Evolutionary conservation across 2,888 invertebrate species (phyloP).

Genomic region (Volucella inanis): DNA sequence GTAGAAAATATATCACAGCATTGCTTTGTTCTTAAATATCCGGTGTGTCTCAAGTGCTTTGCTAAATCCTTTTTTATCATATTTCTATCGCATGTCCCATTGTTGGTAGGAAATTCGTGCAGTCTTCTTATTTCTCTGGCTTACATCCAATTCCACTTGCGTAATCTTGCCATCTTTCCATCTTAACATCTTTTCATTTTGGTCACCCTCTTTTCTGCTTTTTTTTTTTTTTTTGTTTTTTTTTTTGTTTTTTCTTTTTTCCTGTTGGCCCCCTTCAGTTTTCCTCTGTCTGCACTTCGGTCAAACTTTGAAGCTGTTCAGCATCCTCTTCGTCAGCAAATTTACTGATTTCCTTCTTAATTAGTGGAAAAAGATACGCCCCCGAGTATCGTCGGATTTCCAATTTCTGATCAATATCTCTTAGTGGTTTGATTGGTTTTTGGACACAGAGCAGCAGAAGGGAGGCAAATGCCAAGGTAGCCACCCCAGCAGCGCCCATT

Average conservation of each 20-base stretch:
- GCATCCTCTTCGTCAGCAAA: slow-evolving; percentile 71
- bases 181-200: neutral
- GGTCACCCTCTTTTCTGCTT: no score
- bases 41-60: slow-evolving; percentile 31
- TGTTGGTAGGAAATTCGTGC: slow-evolving; percentile 65
- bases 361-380: slow-evolving; percentile 76
- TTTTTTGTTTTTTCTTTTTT: neutral
- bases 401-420: slow-evolving; percentile 72
- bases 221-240: slow-evolving; percentile 2
- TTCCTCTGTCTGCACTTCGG: slow-evolving; percentile 61
- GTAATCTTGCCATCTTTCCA: neutral
- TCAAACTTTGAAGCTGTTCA: slow-evolving; percentile 68
- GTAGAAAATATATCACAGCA: slow-evolving; percentile 69
- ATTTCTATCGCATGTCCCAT: slow-evolving; percentile 42
- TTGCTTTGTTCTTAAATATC: slow-evolving; percentile 56
- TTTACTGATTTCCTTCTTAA: slow-evolving; percentile 73
- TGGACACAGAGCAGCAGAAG: slow-evolving; percentile 79
- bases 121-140: slow-evolving; percentile 71
- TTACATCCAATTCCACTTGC: slow-evolving; percentile 51
- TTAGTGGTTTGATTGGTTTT: slow-evolving; percentile 68
- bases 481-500: slow-evolving; percentile 83
- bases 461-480: slow-evolving; percentile 81
- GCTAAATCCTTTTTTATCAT: slow-evolving; percentile 20
- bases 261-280: slow-evolving; percentile 8
- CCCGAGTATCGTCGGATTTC: slow-evolving; percentile 76